Evolutionary conservation across 2,888 invertebrate genomes (phyloP).

Genomic region (Neria commutata): DNA sequence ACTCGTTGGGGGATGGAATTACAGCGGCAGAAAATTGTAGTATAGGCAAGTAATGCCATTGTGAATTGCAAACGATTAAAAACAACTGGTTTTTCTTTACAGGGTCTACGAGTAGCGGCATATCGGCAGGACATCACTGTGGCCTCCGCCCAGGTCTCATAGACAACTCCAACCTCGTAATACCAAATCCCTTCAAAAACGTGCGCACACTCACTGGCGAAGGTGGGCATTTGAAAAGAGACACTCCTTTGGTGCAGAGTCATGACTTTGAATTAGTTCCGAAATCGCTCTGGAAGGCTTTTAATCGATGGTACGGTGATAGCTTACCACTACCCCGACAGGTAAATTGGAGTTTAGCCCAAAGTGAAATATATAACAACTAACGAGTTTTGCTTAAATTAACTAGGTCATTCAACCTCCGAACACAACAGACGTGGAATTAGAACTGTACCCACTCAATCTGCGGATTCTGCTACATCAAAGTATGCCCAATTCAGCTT

Average conservation of each 20-base stretch:
- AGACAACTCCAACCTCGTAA: constrained; percentile 76
- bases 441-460: constrained; percentile 84
- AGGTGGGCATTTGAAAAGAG: constrained; percentile 80
- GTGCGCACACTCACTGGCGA: constrained; percentile 83
- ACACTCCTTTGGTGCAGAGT: constrained; percentile 75
- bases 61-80: constrained; percentile 3
- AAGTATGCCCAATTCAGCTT: constrained; percentile 39
- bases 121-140: constrained; percentile 67
- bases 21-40: constrained; percentile 66
- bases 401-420: constrained; percentile 73
- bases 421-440: constrained; percentile 71
- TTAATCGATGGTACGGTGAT: constrained; percentile 84
- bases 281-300: constrained; percentile 84
- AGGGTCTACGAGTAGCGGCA: constrained; percentile 69
- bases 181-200: constrained; percentile 69
- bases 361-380: not conserved
- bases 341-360: constrained; percentile 37
- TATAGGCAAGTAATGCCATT: constrained; percentile 44
- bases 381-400: not conserved
- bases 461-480: constrained; percentile 76
- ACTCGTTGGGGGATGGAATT: constrained; percentile 70
- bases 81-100: constrained; percentile 1
- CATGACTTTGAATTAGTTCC: constrained; percentile 87
- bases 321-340: constrained; percentile 80
- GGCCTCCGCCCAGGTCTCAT: constrained; percentile 71